Percentiles rank a stretch among this genome's conserved stretches.
Conservation (phyloP, 2,113 vertebrate genomes). For the Cyanoderma ruficeps region DNA sequence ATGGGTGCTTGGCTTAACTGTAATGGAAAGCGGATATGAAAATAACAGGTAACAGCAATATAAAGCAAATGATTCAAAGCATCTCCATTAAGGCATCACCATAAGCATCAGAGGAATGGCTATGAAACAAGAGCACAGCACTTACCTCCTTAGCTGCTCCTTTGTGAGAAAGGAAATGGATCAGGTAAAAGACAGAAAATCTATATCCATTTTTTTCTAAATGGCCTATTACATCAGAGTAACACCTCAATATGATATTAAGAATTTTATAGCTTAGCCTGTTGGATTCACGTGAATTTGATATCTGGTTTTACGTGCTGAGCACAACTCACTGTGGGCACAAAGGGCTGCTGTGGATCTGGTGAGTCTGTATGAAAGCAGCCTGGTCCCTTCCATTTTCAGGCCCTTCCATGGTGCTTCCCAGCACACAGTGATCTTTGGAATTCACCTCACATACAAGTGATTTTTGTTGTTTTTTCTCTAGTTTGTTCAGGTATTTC, state of each 20-base stretch:
- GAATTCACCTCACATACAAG: not conserved
- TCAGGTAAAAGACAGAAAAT: constrained; percentile 64
- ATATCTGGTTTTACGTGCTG: not conserved
- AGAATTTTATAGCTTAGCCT: constrained; percentile 4
- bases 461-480: not conserved
- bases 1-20: constrained; percentile 10
- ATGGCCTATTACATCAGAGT: constrained; percentile 45
- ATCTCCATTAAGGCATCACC: not conserved
- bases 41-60: constrained; percentile 12
- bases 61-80: not conserved
- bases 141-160: not conserved
- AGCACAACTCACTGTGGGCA: not conserved
- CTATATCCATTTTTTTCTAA: constrained; percentile 59
- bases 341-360: not conserved
- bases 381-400: not conserved
- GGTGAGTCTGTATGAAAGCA: not conserved
- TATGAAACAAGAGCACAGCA: not conserved
- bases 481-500: not conserved
- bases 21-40: not conserved
- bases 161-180: constrained; percentile 49
- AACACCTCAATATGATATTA: constrained; percentile 17
- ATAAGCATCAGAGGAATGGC: not conserved
- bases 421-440: not conserved
- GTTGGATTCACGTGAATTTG: constrained; percentile 22
- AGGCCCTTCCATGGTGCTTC: not conserved